Percentiles rank a stretch among this genome's conserved stretches.
phyloP scores from a whole-genome alignment of 2,888 invertebrate species.

The Luperina nickerlii region DNA sequence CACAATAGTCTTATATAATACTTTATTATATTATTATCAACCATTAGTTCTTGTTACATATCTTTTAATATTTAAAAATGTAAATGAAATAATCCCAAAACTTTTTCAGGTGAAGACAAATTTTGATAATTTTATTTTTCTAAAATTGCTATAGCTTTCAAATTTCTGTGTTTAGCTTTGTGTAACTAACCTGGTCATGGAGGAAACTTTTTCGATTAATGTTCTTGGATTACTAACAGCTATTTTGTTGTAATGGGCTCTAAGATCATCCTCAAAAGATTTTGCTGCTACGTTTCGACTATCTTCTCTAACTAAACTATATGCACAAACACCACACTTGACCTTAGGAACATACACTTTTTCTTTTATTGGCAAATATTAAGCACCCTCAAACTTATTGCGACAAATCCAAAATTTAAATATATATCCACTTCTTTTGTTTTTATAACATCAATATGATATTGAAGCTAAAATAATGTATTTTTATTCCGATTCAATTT shows the following conservation, averaged over 20 bases:
- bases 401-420: neutral
- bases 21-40: conserved; percentile 45
- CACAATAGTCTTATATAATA: conserved; percentile 59
- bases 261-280: neutral
- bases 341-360: neutral
- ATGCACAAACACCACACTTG: conserved; percentile 18
- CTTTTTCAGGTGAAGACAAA: conserved; percentile 86
- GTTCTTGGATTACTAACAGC: conserved; percentile 27
- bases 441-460: neutral
- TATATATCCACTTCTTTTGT: neutral
- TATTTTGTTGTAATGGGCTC: conserved; percentile 41
- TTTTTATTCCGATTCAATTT: neutral
- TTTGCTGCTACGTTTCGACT: neutral
- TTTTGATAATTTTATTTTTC: conserved; percentile 57
- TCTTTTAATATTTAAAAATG: conserved; percentile 56
- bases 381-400: neutral
- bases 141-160: conserved; percentile 80
- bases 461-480: neutral
- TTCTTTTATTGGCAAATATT: conserved; percentile 24
- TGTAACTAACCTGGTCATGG: conserved; percentile 80
- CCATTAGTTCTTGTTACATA: conserved; percentile 63
- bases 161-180: conserved; percentile 86
- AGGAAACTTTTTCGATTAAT: conserved; percentile 78
- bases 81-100: conserved; percentile 72
- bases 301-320: conserved; percentile 11